Percentiles rank a stretch among this genome's conserved stretches.
Evolutionary conservation across 2,113 vertebrate species (phyloP).

Genomic region (Ophthalmolycus amberensis): DNA sequence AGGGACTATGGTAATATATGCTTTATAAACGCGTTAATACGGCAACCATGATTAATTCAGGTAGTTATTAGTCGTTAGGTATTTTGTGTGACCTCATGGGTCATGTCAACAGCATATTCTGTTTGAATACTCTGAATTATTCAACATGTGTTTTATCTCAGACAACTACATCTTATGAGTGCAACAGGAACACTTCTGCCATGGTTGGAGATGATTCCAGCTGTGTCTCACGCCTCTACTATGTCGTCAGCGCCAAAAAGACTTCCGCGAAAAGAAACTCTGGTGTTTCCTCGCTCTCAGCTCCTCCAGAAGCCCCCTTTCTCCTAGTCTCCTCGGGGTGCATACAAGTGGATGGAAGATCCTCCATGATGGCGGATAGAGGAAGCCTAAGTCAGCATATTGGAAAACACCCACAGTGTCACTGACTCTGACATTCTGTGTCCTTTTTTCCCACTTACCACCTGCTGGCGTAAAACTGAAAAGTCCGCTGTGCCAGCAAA

Average conservation of each 20-base stretch:
- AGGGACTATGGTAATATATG: too few species aligned
- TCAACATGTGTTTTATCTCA: neutral
- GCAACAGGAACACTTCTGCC: neutral
- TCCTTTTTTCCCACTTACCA: neutral
- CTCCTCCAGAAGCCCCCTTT: too few species aligned
- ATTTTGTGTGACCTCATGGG: too few species aligned
- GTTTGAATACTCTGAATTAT: neutral
- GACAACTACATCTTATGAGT: neutral
- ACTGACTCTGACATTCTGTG: neutral
- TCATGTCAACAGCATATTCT: neutral
- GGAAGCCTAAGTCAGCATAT: neutral
- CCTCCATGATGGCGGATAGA: neutral
- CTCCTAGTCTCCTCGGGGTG: too few species aligned
- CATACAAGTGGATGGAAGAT: too few species aligned
- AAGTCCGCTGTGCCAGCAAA: constrained; percentile 13
- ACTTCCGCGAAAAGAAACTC: neutral
- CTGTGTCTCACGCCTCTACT: too few species aligned
- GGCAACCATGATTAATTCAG: too few species aligned
- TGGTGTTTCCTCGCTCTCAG: too few species aligned
- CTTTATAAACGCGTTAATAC: too few species aligned
- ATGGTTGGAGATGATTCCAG: too few species aligned
- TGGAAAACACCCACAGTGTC: neutral
- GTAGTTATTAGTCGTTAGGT: too few species aligned
- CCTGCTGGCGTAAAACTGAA: neutral
- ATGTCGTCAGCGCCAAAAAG: too few species aligned